Base-by-base conservation (phyloP, 35 echinoderm and acorn worm genomes). In the Stichopus chloronotus region DNA sequence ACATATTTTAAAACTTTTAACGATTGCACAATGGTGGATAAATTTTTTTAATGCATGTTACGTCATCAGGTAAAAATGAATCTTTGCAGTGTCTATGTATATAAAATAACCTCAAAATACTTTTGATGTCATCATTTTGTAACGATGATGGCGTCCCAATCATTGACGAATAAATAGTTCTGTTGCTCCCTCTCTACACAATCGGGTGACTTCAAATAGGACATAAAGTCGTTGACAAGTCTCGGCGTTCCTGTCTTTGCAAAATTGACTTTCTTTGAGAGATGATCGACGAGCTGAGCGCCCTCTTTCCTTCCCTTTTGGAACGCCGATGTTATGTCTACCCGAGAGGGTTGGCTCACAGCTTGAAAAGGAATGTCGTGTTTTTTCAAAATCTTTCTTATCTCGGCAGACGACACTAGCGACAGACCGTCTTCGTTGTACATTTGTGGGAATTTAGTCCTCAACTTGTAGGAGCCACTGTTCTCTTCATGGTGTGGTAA, bases 191-290 rank as follows among this genome's bases (percentile, higher is more conserved):
- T 88, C 58, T 88, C 86, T 13, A 61, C 55, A 57, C 86, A 88
- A 21, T 88, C 9, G 1, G 86, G 86, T 24, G 53, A 54, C 57
- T 88, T 88, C 86, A 88, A 69, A 52, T 88, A 88, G 4, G 54
- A 54, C 56, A 88, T 88, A n/a, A 88, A 88, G 7, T 88, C 86
- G 58, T 88, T 88, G 21, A 88, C 86, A 14, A 88, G n/a, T 57
- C 86, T 57, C 7, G 86, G 86, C 7, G 57, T 4, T 7, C 19
- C 57, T 6, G 57, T 63, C 57, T 88, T 88, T 13, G 22, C 7
- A 88, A 88, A 88, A 20, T 88, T 88, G 53, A 88, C 57, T 52
- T 16, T 88, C 20, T 57, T 54, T 9, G 86, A 88, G 11, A 88
- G 57, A 57, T 88, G 86, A 52, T 88, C 86, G 54, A 88, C 86